These are phyloP conservation scores for Drosophila murphyi DNA, from an alignment of 1,140 invertebrate genomes.

Conservation along the genomic window DNA sequence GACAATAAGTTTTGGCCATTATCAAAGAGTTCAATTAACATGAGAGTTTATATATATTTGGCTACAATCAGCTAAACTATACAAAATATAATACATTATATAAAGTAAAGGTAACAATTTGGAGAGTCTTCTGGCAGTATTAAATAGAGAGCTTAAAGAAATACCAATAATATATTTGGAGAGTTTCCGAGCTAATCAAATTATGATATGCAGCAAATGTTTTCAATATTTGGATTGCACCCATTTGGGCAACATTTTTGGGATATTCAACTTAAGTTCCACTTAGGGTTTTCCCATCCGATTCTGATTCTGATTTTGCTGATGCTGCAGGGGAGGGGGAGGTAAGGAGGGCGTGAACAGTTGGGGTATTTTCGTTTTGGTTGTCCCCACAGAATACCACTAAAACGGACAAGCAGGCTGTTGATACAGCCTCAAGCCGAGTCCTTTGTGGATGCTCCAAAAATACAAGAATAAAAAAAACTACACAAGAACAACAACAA, in stretches of 20 bases:
- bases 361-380: constrained; percentile 6
- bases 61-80: too few relatives aligned
- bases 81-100: too few relatives aligned
- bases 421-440: constrained; percentile 8
- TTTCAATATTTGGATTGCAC: constrained; percentile 21
- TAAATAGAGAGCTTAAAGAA: too few relatives aligned
- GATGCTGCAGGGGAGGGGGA: constrained; percentile 8
- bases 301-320: constrained; percentile 30
- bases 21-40: too few relatives aligned
- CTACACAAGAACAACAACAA: constrained; percentile 17
- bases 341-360: not conserved
- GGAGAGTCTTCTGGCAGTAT: too few relatives aligned
- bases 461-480: constrained; percentile 19
- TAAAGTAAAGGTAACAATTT: too few relatives aligned
- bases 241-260: not conserved
- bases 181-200: constrained; percentile 17
- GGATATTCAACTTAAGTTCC: constrained; percentile 1
- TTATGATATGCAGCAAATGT: constrained; percentile 25
- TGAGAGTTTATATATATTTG: too few relatives aligned
- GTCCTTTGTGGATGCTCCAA: constrained; percentile 40
- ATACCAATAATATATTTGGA: too few relatives aligned
- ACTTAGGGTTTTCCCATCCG: not conserved
- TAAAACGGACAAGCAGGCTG: constrained; percentile 33
- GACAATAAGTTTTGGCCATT: too few relatives aligned
- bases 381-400: constrained; percentile 38